Conservation (phyloP, 2,888 invertebrate species). For the Osmoderma eremita region DNA sequence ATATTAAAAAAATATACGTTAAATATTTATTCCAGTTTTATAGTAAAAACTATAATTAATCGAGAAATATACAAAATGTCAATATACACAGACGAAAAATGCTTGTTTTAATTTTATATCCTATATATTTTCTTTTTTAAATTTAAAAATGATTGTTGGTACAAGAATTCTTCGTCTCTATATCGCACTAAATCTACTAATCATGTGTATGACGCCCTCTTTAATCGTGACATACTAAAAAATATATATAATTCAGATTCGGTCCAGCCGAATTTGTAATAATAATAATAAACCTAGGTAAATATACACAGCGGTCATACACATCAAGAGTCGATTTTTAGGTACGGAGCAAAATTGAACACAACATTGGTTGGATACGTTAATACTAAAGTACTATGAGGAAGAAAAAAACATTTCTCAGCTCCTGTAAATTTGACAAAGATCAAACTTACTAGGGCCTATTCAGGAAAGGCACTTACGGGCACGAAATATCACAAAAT, state of each 20-base stretch:
- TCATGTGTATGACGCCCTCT: conserved; percentile 58
- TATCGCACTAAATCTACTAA: conserved; percentile 58
- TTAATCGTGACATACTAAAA: conserved; percentile 27
- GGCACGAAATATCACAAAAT: conserved; percentile 53
- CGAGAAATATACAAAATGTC: conserved; percentile 60
- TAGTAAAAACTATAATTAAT: conserved; percentile 61
- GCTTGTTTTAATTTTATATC: conserved; percentile 45
- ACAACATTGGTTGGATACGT: conserved; percentile 60
- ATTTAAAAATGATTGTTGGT: conserved; percentile 2
- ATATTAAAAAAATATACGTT: conserved; percentile 63
- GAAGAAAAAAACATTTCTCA: conserved; percentile 33
- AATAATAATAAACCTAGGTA: conserved; percentile 1
- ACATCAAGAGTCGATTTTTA: conserved; percentile 60
- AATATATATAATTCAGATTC: conserved; percentile 47
- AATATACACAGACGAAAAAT: conserved; percentile 59
- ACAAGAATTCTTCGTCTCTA: conserved; percentile 57
- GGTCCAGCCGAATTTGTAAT: conserved; percentile 56
- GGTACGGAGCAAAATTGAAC: conserved; percentile 63
- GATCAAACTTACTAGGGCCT: conserved; percentile 30
- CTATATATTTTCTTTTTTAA: conserved; percentile 2
- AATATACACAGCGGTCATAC: conserved; percentile 53
- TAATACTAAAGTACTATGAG: conserved; percentile 57
- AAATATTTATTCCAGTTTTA: conserved; percentile 59
- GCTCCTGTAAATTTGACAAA: conserved; percentile 29
- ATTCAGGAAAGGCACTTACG: conserved; percentile 49